phyloP scores from a whole-genome alignment of 2,113 vertebrate species.

The Megaceryle torquata region DNA sequence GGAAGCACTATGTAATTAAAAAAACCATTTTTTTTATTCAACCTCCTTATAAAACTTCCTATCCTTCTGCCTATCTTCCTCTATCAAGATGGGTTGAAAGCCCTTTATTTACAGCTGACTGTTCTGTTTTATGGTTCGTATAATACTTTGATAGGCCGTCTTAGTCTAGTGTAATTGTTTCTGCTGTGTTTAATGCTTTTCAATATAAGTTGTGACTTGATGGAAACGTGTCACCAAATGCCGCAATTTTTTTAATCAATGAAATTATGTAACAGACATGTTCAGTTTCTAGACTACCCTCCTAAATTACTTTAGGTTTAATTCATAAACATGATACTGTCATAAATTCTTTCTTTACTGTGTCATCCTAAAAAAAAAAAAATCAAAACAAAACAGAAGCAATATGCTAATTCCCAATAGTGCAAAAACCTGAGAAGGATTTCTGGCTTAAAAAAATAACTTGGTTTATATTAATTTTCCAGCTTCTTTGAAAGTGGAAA shows the following conservation, averaged over 20 bases:
- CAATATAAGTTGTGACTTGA: background rate
- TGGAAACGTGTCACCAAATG: background rate
- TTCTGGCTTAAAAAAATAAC: background rate
- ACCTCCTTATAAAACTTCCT: background rate
- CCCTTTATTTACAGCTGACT: background rate
- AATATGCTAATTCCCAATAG: background rate
- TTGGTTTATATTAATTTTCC: background rate
- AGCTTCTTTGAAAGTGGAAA: background rate
- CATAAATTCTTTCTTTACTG: background rate
- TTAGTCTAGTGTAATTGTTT: background rate
- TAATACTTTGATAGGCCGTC: background rate
- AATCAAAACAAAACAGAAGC: background rate
- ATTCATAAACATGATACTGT: background rate
- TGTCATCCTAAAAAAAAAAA: background rate
- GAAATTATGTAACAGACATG: background rate
- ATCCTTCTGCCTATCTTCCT: background rate
- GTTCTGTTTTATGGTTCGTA: background rate
- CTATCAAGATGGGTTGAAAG: background rate
- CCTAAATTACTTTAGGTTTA: background rate
- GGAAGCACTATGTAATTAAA: constrained; percentile 8
- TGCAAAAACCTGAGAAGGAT: background rate
- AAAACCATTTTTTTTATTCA: background rate
- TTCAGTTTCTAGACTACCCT: background rate
- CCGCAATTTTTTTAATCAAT: background rate
- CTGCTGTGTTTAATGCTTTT: background rate